A percentile compares a stretch with the other conserved stretches of the same genome.
These are phyloP conservation scores for Tamias sibiricus DNA, from an alignment of 2,113 vertebrate genomes.

Conservation along the genomic window DNA sequence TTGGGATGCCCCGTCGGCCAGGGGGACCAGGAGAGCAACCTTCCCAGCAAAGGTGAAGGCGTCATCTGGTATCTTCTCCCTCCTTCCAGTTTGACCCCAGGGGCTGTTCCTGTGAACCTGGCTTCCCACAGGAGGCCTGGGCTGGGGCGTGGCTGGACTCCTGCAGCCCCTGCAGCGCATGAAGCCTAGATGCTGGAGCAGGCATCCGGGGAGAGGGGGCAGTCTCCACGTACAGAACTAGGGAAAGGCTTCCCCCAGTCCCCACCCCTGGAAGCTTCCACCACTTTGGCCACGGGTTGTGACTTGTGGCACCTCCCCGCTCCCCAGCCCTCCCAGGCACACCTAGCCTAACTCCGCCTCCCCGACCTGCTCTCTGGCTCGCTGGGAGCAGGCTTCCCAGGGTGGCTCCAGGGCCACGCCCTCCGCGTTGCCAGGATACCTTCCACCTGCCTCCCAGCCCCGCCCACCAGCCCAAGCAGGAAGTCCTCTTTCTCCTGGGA, in stretches of 20 bases:
- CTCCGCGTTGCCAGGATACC: not conserved
- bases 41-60: not conserved
- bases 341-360: not conserved
- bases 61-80: accelerated
- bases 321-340: not conserved
- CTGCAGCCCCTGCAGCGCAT: not conserved
- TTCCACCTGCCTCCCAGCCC: not conserved
- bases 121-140: not conserved
- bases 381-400: not conserved
- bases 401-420: too few relatives aligned
- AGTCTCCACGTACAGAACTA: not conserved
- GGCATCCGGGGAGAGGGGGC: not conserved
- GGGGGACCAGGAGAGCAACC: accelerated
- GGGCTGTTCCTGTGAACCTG: not conserved
- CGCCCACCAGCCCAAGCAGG: not conserved
- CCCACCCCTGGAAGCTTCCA: not conserved
- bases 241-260: not conserved
- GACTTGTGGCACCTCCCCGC: too few relatives aligned
- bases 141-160: not conserved
- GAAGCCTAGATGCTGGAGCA: not conserved
- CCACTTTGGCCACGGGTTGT: accelerated
- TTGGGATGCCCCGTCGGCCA: too few relatives aligned
- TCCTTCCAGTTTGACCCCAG: not conserved
- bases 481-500: not conserved
- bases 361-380: not conserved